phyloP scores from a whole-genome alignment of 2,888 invertebrate genomes.

The Epistrophe eligans region DNA sequence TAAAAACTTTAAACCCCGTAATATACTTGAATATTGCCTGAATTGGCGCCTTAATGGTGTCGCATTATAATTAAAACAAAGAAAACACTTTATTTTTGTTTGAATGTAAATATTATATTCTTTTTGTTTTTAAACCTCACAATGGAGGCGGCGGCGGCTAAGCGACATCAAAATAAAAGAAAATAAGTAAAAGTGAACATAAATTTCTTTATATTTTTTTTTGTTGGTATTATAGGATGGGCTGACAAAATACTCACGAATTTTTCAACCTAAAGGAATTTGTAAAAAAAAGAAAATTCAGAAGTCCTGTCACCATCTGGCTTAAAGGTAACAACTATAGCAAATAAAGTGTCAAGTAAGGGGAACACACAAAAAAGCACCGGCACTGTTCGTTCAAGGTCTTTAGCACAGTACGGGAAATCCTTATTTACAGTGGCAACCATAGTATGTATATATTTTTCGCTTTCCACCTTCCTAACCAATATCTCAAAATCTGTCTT shows the following conservation, averaged over 20 bases:
- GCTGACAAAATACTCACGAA: not conserved
- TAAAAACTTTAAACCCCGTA: not conserved
- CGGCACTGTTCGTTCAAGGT: slow-evolving; percentile 37
- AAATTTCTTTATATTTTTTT: not conserved
- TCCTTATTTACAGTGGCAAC: slow-evolving; percentile 27
- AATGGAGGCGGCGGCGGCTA: too few relatives aligned
- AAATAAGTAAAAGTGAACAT: not conserved
- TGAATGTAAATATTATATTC: too few relatives aligned
- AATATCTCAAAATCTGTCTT: slow-evolving; percentile 40
- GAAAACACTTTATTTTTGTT: not conserved
- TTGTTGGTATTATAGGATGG: not conserved
- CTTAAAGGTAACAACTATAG: slow-evolving; percentile 23
- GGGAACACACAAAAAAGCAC: not conserved
- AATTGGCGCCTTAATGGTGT: not conserved
- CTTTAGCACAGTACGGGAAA: slow-evolving; percentile 8
- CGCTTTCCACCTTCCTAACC: slow-evolving; percentile 7
- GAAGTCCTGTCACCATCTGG: slow-evolving; percentile 2
- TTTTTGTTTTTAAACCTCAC: too few relatives aligned
- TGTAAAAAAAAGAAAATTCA: not conserved
- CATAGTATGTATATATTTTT: slow-evolving; percentile 15
- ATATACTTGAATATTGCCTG: too few relatives aligned
- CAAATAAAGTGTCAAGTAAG: slow-evolving; percentile 21
- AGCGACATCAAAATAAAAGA: not conserved
- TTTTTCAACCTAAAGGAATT: not conserved
- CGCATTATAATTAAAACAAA: too few relatives aligned